These are phyloP conservation scores for Oscarella lobularis DNA, from an alignment of 37 sponge, comb jelly and placozoan species.

Conservation along the genomic window DNA sequence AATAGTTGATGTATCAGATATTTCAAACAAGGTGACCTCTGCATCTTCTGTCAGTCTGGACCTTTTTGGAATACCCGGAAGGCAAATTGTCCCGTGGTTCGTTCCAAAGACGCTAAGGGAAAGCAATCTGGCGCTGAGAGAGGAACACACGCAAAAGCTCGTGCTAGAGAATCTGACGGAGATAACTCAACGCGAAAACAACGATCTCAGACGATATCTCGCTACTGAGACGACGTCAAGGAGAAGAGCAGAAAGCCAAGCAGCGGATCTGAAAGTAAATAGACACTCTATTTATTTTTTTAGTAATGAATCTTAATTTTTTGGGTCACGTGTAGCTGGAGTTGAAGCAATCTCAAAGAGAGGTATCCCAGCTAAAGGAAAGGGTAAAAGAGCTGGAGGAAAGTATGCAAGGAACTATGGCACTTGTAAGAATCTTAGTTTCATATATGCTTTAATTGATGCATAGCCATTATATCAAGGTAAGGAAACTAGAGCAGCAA, in stretches of 20 bases:
- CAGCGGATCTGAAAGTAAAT: slow-evolving; percentile 43
- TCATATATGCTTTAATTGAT: not conserved
- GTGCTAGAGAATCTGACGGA: slow-evolving; percentile 49
- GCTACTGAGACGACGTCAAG: slow-evolving; percentile 24
- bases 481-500: slow-evolving; percentile 50
- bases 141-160: slow-evolving; percentile 48
- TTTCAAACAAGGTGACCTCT: too few relatives aligned
- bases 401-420: slow-evolving; percentile 35
- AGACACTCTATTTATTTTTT: not conserved
- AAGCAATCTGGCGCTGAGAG: slow-evolving; percentile 13
- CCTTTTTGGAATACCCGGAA: too few relatives aligned
- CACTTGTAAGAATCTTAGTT: slow-evolving; percentile 24
- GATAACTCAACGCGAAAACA: slow-evolving; percentile 56
- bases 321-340: slow-evolving; percentile 29
- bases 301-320: not conserved
- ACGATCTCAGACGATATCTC: slow-evolving; percentile 16
- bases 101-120: not conserved
- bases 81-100: not conserved
- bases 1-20: too few relatives aligned
- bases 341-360: slow-evolving; percentile 9
- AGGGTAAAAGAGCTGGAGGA: slow-evolving; percentile 47
- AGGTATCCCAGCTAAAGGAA: slow-evolving; percentile 28
- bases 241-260: slow-evolving; percentile 42
- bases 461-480: slow-evolving; percentile 13
- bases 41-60: too few relatives aligned